A percentile compares a stretch with the other conserved stretches of the same genome.
Conservation (phyloP, 2,797 vertebrate genomes). For the Knipowitschia caucasica region DNA sequence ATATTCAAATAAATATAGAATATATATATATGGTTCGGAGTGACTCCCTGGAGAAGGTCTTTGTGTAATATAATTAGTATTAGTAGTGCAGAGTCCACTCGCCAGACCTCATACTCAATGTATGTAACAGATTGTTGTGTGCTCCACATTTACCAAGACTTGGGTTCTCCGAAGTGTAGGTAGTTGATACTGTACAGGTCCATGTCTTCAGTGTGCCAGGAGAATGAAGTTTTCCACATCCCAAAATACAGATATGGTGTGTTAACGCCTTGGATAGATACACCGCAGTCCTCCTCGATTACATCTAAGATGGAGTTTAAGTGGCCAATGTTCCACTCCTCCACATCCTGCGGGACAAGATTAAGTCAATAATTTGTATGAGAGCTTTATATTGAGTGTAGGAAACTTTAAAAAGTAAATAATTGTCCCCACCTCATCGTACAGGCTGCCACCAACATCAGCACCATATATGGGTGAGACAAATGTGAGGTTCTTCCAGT, state of each 20-base stretch:
- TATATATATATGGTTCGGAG: no score
- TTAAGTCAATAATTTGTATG: background rate
- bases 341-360: constrained; percentile 76
- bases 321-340: constrained; percentile 94
- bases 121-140: background rate
- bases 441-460: constrained; percentile 93
- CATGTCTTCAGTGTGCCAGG: constrained; percentile 99
- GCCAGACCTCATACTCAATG: background rate
- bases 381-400: background rate
- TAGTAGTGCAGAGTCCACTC: no score
- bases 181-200: constrained; percentile 99
- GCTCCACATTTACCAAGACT: constrained; percentile 88
- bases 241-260: constrained; percentile 97
- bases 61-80: no score
- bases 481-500: constrained; percentile 98
- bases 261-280: constrained; percentile 96
- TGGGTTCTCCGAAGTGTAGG: constrained; percentile 96
- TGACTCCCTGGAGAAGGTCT: no score
- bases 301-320: constrained; percentile 94
- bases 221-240: constrained; percentile 99
- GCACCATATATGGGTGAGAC: constrained; percentile 96
- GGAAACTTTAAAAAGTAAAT: background rate
- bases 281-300: constrained; percentile 91
- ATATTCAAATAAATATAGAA: no score
- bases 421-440: constrained; percentile 84